Percentiles rank a stretch among this genome's conserved stretches.
Conservation (phyloP, 2,113 vertebrate genomes). For the Sylvietta virens region DNA sequence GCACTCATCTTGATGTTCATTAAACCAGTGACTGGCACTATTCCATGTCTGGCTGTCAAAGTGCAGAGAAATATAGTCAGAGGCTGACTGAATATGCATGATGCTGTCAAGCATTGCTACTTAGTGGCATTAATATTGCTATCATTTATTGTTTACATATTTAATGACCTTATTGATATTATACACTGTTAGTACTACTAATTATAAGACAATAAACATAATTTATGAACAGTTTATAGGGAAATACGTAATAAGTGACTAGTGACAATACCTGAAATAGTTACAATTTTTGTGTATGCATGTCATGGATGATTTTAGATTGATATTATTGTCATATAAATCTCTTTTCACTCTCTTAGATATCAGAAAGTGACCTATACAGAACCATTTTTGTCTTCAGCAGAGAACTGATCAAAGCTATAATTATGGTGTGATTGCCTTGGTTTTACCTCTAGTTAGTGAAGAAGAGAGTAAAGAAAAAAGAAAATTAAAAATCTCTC, state of each 20-base stretch:
- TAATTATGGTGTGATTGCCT: slow-evolving; percentile 65
- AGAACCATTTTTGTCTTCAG: slow-evolving; percentile 56
- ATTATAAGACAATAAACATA: slow-evolving; percentile 63
- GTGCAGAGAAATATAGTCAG: slow-evolving; percentile 10
- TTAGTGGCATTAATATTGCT: slow-evolving; percentile 41
- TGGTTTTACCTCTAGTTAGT: slow-evolving; percentile 60
- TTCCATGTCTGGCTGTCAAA: slow-evolving; percentile 12
- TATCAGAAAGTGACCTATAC: slow-evolving; percentile 59
- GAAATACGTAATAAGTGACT: slow-evolving; percentile 4
- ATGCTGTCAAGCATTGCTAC: neutral
- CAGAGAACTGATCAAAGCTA: slow-evolving; percentile 62
- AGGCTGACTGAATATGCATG: neutral
- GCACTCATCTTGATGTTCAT: neutral
- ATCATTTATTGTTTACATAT: slow-evolving; percentile 72
- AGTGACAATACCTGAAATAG: slow-evolving; percentile 15
- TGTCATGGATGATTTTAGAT: neutral
- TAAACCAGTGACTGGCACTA: neutral
- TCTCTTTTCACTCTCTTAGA: slow-evolving; percentile 48
- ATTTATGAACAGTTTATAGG: slow-evolving; percentile 51
- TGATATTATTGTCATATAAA: slow-evolving; percentile 14
- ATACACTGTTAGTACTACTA: slow-evolving; percentile 52
- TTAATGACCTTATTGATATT: slow-evolving; percentile 67
- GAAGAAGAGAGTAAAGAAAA: neutral
- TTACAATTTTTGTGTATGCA: neutral
- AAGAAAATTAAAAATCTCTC: slow-evolving; percentile 14